Evolutionary conservation across 2,888 invertebrate genomes (phyloP).

Genomic region (Pristionchus maxplancki): DNA sequence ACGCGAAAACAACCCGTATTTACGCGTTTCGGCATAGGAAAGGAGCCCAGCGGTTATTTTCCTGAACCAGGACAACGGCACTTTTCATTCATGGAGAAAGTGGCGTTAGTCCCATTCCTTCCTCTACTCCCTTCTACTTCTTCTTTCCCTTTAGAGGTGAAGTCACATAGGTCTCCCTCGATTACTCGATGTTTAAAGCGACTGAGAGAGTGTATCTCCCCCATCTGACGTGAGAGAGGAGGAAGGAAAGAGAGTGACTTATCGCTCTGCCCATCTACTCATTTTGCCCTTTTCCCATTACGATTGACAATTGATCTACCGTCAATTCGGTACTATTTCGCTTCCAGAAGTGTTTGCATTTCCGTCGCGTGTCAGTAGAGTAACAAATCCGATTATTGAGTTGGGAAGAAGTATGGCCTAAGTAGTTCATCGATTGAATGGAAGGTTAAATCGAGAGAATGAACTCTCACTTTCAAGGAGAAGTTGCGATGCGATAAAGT

Average conservation of each 20-base stretch:
- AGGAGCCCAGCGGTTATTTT: not conserved
- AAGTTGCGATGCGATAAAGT: not conserved
- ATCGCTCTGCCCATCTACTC: conserved; percentile 19
- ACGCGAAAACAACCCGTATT: conserved; percentile 22
- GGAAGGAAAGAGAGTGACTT: conserved; percentile 10
- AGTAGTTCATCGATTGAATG: conserved; percentile 20
- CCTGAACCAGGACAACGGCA: not conserved
- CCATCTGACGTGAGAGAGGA: not conserved
- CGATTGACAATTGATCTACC: not conserved
- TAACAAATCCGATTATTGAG: conserved; percentile 19
- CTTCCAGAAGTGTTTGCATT: not conserved
- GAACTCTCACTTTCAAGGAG: not conserved
- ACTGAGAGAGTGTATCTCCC: not conserved
- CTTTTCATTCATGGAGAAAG: not conserved
- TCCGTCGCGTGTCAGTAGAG: not conserved
- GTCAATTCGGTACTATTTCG: not conserved
- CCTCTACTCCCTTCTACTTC: not conserved
- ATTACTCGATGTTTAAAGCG: conserved; percentile 11
- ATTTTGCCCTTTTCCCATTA: not conserved
- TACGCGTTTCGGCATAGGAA: not conserved
- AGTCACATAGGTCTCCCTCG: not conserved
- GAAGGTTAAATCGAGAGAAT: not conserved
- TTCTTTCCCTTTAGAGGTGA: not conserved
- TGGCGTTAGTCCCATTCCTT: not conserved
- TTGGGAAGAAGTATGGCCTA: not conserved